A percentile compares a stretch with the other conserved stretches of the same genome.
These are phyloP conservation scores for Nannoperca obscura DNA, from an alignment of 2,797 vertebrate genomes.

Conservation along the genomic window DNA sequence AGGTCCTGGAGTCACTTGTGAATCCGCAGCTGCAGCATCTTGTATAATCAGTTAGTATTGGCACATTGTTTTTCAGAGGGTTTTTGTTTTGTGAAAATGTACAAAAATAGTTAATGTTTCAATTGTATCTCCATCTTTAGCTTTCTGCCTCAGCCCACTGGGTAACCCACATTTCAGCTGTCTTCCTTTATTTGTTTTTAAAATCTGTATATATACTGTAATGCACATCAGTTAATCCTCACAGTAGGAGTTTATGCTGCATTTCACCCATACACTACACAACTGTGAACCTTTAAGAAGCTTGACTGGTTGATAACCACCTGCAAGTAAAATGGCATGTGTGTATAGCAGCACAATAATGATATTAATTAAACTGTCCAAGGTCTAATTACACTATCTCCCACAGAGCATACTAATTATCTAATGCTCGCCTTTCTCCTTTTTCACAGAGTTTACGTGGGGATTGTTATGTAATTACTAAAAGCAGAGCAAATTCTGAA, in stretches of 20 bases:
- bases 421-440: constrained; percentile 10
- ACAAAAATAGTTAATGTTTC: background rate
- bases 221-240: background rate
- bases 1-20: constrained; percentile 3
- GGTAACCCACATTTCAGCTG: constrained; percentile 6
- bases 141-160: background rate
- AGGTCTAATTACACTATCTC: constrained; percentile 47
- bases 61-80: background rate
- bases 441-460: constrained; percentile 8
- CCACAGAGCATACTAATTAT: constrained; percentile 48
- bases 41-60: background rate
- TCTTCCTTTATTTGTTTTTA: background rate
- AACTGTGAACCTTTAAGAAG: constrained; percentile 25
- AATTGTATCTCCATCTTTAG: background rate
- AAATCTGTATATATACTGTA: too few species aligned
- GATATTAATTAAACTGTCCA: constrained; percentile 56
- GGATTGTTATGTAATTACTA: constrained; percentile 3
- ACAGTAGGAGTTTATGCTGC: background rate
- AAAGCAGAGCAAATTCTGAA: background rate
- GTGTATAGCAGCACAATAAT: constrained; percentile 36
- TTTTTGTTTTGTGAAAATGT: background rate
- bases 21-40: background rate
- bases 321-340: constrained; percentile 36
- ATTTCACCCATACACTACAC: background rate
- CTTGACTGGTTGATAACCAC: constrained; percentile 35